These are phyloP conservation scores for Cataglyphis albicans DNA, from an alignment of 2,888 invertebrate species.

Conservation along the genomic window DNA sequence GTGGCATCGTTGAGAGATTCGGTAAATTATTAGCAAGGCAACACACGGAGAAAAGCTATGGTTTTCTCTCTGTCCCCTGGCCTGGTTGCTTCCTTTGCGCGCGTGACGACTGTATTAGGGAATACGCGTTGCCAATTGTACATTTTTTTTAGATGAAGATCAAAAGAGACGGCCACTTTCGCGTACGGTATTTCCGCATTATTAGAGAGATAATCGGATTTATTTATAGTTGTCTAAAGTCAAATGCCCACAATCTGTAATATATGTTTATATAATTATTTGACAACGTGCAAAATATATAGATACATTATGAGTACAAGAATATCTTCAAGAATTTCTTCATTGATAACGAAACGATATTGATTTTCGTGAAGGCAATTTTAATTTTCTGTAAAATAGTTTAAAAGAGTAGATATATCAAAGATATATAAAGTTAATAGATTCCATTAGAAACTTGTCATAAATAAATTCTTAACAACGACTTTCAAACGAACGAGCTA, in stretches of 20 bases:
- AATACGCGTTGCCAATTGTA: not conserved
- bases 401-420: not conserved
- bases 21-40: slow-evolving; percentile 64
- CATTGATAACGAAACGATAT: not conserved
- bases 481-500: not conserved
- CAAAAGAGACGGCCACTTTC: not conserved
- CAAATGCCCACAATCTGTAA: not conserved
- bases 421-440: not conserved
- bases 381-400: not conserved
- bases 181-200: not conserved
- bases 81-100: slow-evolving; percentile 46
- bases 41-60: slow-evolving; percentile 33
- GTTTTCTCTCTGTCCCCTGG: slow-evolving; percentile 31
- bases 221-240: slow-evolving; percentile 25
- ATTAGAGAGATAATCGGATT: slow-evolving; percentile 40
- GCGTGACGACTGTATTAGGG: slow-evolving; percentile 59
- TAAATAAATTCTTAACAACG: slow-evolving; percentile 15
- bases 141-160: not conserved
- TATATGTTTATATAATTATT: slow-evolving; percentile 15
- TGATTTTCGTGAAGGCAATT: not conserved
- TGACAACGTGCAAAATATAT: not conserved
- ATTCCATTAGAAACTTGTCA: not conserved
- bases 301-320: not conserved
- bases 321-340: not conserved
- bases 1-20: slow-evolving; percentile 67